Evolutionary conservation across 1,140 invertebrate species (phyloP).

Genomic region (Capitella teleta): DNA sequence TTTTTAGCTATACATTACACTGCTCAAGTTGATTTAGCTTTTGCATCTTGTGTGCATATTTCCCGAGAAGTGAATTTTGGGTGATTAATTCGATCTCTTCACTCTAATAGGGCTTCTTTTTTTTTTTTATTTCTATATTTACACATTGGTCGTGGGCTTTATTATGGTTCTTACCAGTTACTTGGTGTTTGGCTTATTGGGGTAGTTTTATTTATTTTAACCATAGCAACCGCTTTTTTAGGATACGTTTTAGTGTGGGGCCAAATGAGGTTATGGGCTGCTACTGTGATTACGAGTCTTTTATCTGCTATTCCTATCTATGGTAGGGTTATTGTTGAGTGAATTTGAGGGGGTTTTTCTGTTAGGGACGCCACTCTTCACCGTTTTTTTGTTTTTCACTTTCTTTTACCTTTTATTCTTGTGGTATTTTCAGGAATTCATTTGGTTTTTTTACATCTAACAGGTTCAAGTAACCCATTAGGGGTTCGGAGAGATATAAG

Average conservation of each 20-base stretch:
- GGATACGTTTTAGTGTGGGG: slow-evolving; percentile 20
- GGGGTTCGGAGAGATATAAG: slow-evolving; percentile 49
- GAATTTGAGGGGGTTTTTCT: slow-evolving; percentile 59
- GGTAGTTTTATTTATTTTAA: slow-evolving; percentile 17
- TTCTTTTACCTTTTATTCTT: slow-evolving; percentile 51
- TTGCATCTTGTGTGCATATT: slow-evolving; percentile 21
- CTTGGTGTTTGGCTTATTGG: slow-evolving; percentile 15
- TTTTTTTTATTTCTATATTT: slow-evolving; percentile 22
- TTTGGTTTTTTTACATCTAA: slow-evolving; percentile 49
- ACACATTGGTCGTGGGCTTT: slow-evolving; percentile 22
- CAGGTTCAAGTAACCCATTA: slow-evolving; percentile 51
- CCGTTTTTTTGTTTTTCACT: slow-evolving; percentile 61
- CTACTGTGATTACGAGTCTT: slow-evolving; percentile 21
- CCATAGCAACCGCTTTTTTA: slow-evolving; percentile 19
- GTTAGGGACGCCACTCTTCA: slow-evolving; percentile 56
- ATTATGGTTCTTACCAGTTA: slow-evolving; percentile 18
- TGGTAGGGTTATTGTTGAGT: slow-evolving; percentile 45
- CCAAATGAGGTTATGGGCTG: slow-evolving; percentile 22
- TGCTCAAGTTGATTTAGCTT: slow-evolving; percentile 14
- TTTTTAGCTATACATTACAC: slow-evolving; percentile 20
- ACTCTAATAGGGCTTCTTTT: slow-evolving; percentile 25
- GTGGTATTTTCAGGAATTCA: background rate
- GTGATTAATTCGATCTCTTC: slow-evolving; percentile 17
- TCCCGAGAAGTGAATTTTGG: slow-evolving; percentile 20
- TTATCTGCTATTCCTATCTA: slow-evolving; percentile 21